Evolutionary conservation across 1,140 invertebrate genomes (phyloP).

Genomic region (Rhynchophorus ferrugineus): DNA sequence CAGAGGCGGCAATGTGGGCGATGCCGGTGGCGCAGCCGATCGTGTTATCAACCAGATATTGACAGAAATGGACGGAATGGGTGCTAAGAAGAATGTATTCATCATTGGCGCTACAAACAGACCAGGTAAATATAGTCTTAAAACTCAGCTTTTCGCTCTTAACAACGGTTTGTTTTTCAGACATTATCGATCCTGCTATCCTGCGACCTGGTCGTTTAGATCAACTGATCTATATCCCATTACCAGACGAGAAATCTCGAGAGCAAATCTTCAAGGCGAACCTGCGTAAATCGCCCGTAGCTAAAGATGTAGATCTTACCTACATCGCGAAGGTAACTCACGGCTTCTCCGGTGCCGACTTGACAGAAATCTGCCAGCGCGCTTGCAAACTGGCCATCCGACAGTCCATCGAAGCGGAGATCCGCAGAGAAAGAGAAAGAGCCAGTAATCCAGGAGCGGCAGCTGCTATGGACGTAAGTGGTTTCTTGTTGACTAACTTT

Average conservation of each 20-base stretch:
- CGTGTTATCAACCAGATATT: slow-evolving; percentile 99
- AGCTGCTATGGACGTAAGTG: slow-evolving; percentile 76
- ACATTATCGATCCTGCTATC: slow-evolving; percentile 99
- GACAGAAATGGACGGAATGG: slow-evolving; percentile 99
- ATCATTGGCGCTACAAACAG: slow-evolving; percentile 97
- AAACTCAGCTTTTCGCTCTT: not conserved
- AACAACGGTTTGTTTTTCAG: slow-evolving; percentile 40
- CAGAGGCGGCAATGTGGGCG: slow-evolving; percentile 92
- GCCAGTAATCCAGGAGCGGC: slow-evolving; percentile 66
- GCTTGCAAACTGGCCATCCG: slow-evolving; percentile 98
- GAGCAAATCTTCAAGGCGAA: slow-evolving; percentile 94
- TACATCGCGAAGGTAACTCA: slow-evolving; percentile 95
- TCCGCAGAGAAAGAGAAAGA: slow-evolving; percentile 80
- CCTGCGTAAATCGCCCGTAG: slow-evolving; percentile 93
- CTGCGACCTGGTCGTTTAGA: slow-evolving; percentile 95
- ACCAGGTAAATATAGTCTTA: slow-evolving; percentile 43
- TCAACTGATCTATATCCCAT: slow-evolving; percentile 98
- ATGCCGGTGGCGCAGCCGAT: slow-evolving; percentile 97
- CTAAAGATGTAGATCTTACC: slow-evolving; percentile 87
- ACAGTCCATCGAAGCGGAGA: slow-evolving; percentile 95
- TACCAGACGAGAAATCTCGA: slow-evolving; percentile 97
- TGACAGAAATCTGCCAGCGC: slow-evolving; percentile 99
- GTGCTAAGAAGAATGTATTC: slow-evolving; percentile 99
- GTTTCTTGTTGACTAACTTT: slow-evolving; percentile 1
- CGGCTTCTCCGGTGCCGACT: slow-evolving; percentile 97